Evolutionary conservation across 2,888 invertebrate genomes (phyloP).

Genomic region (Macropis europaea): DNA sequence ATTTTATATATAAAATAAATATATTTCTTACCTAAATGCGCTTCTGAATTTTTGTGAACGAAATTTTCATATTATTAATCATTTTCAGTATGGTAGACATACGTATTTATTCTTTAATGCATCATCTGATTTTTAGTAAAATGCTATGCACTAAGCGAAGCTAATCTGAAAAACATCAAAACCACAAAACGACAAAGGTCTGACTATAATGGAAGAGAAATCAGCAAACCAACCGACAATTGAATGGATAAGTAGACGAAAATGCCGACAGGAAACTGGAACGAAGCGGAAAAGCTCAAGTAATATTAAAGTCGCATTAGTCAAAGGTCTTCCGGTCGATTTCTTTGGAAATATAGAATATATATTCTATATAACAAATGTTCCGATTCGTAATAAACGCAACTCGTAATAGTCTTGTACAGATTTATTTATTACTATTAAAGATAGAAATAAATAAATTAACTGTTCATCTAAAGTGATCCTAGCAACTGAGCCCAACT

Average conservation of each 20-base stretch:
- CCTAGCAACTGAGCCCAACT: too few species aligned
- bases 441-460: too few species aligned
- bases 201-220: slow-evolving; percentile 30
- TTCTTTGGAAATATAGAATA: slow-evolving; percentile 21
- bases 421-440: too few species aligned
- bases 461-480: too few species aligned
- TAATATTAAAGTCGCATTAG: slow-evolving; percentile 71
- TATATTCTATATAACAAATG: not conserved
- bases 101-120: too few species aligned
- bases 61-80: too few species aligned
- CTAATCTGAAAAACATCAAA: not conserved
- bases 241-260: slow-evolving; percentile 14
- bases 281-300: slow-evolving; percentile 57
- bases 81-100: too few species aligned
- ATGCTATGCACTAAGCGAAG: too few species aligned
- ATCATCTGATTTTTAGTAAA: too few species aligned
- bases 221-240: slow-evolving; percentile 39
- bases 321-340: slow-evolving; percentile 44
- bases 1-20: too few species aligned
- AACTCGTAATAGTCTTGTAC: slow-evolving; percentile 22
- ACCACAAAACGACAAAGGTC: not conserved
- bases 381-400: slow-evolving; percentile 10
- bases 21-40: too few species aligned
- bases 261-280: slow-evolving; percentile 53
- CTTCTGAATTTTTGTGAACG: too few species aligned